Conservation (phyloP, 30 jellyfish, hydroid and myxozoan genomes). For the Cassiopea xamachana region DNA sequence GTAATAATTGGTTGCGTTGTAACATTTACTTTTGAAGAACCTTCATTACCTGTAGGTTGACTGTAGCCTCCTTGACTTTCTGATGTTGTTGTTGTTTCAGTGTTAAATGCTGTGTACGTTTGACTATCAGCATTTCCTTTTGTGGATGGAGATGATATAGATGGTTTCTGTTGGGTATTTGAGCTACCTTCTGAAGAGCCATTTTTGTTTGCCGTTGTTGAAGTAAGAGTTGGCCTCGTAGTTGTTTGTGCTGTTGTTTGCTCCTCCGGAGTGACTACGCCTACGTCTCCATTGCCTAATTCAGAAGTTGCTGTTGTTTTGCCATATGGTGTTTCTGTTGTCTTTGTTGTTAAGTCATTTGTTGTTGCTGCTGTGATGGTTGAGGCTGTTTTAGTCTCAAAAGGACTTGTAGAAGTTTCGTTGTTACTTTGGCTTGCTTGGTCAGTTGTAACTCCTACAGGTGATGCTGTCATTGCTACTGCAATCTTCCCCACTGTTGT, state of each 20-base stretch:
- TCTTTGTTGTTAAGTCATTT: background rate
- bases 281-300: background rate
- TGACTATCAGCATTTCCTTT: background rate
- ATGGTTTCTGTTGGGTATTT: background rate
- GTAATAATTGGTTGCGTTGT: slow-evolving; percentile 11
- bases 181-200: background rate
- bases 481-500: background rate
- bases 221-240: background rate
- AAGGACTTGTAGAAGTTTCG: background rate
- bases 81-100: slow-evolving; percentile 2
- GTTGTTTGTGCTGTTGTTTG: slow-evolving; percentile 16
- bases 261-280: background rate
- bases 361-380: slow-evolving; percentile 11
- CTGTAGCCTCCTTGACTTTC: background rate
- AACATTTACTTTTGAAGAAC: background rate
- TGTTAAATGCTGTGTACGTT: background rate
- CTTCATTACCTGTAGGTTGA: background rate
- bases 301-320: slow-evolving; percentile 23
- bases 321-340: slow-evolving; percentile 13
- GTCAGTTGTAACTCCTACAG: background rate
- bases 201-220: background rate
- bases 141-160: background rate
- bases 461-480: slow-evolving; percentile 11
- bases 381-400: background rate
- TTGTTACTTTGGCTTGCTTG: background rate